Evolutionary conservation across 2,797 vertebrate species (phyloP).

Genomic region (Sylvilagus floridanus): DNA sequence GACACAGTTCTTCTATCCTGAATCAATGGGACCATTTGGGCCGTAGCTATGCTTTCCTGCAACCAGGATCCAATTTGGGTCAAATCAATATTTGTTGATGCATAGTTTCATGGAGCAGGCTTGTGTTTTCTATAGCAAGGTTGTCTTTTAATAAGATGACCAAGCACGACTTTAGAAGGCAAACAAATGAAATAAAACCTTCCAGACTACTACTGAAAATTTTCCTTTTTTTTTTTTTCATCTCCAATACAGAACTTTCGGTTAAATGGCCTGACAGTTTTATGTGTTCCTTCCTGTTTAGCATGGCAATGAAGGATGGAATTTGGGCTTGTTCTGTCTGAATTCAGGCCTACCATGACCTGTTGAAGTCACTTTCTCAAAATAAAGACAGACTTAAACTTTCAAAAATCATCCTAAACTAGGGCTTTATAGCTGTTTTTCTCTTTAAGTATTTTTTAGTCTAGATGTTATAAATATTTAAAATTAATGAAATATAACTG

Average conservation of each 20-base stretch:
- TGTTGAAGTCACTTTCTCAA: conserved; percentile 80
- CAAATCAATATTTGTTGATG: conserved; percentile 83
- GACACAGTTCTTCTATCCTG: conserved; percentile 79
- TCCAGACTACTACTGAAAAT: conserved; percentile 80
- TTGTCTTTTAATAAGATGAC: conserved; percentile 83
- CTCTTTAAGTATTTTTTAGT: conserved; percentile 40
- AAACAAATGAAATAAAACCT: conserved; percentile 84
- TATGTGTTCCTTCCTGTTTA: conserved; percentile 83
- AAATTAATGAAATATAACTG: conserved; percentile 19
- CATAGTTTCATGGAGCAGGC: conserved; percentile 76
- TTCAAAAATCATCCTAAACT: conserved; percentile 50
- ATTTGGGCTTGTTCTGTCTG: conserved; percentile 79
- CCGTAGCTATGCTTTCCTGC: conserved; percentile 66
- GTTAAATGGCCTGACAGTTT: conserved; percentile 80
- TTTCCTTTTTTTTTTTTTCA: conserved; percentile 62
- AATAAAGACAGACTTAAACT: conserved; percentile 78
- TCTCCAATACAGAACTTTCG: conserved; percentile 79
- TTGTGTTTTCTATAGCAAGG: conserved; percentile 79
- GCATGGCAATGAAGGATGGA: conserved; percentile 79
- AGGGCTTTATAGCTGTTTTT: background rate
- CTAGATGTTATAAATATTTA: conserved; percentile 50
- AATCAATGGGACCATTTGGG: conserved; percentile 80
- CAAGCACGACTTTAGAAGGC: conserved; percentile 80
- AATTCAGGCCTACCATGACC: conserved; percentile 72
- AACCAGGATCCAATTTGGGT: conserved; percentile 64